A percentile compares a stretch with the other conserved stretches of the same genome.
phyloP scores from a whole-genome alignment of 2,113 vertebrate species.

The Hemiscyllium ocellatum region DNA sequence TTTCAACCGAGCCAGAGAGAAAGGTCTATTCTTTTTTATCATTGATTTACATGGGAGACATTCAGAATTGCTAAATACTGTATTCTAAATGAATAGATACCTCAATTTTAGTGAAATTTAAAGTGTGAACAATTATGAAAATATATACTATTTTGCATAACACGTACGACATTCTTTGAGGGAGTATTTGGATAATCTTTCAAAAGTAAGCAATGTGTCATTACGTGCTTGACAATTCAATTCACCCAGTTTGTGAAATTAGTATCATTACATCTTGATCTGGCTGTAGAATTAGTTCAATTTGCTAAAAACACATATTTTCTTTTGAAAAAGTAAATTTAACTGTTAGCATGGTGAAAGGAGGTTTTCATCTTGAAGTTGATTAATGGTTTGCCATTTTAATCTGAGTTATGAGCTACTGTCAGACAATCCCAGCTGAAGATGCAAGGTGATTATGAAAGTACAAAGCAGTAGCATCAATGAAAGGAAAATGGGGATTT shows the following conservation, averaged over 20 bases:
- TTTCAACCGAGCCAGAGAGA: constrained; percentile 91
- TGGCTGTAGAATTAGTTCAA: not conserved
- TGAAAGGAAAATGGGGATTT: not conserved
- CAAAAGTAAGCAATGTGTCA: not conserved
- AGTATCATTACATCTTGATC: not conserved
- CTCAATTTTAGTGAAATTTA: not conserved
- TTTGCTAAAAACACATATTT: not conserved
- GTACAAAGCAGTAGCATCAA: not conserved
- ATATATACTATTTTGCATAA: not conserved
- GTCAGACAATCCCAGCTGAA: not conserved
- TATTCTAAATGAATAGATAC: not conserved
- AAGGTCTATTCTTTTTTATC: constrained; percentile 64
- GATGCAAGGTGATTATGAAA: not conserved
- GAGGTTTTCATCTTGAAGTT: not conserved
- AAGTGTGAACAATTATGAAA: not conserved
- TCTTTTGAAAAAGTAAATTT: not conserved
- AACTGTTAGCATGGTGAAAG: not conserved
- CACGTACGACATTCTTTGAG: not conserved
- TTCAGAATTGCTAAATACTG: constrained; percentile 43
- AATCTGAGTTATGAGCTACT: not conserved
- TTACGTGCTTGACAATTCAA: not conserved
- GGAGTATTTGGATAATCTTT: not conserved
- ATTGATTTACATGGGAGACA: constrained; percentile 40
- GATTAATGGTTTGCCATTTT: not conserved
- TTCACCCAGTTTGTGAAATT: not conserved